Base-by-base conservation (phyloP, 35 echinoderm and acorn worm species). In the Acanthaster planci region DNA sequence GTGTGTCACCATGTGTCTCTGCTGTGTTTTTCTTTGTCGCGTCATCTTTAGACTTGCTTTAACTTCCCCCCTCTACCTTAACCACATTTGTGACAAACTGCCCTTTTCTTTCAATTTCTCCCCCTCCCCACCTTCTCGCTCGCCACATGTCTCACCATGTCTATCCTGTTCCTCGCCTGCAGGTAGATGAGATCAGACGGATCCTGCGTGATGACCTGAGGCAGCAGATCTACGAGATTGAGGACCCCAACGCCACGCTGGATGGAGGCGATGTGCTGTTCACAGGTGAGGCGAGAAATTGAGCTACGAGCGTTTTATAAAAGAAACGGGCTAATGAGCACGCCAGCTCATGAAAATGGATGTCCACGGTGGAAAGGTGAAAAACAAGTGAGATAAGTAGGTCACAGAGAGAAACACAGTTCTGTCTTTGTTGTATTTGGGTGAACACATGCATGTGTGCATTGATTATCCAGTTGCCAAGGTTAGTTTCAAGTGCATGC, bases 241-340 rank as follows among this genome's bases (percentile, higher is more conserved):
- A 97, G 37, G 83, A 93, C 55, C 52, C 39, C 34, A 80, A 86
- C 30, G 95, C 95, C 17, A 90, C 89, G 59, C 56, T 97, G 85
- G 95, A 97, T 76, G 95, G 95, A 80, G 95, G 95, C 42, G 92
- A 97, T 91, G 95, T 97, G 21, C 76, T 97, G 52, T 97, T 97
- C 40, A 97, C 95, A 88, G 95, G 95, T 97, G 88, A 85, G 81
- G 37, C 22, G 23, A 23, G 2, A 36, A 38, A 56, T 83, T 67
- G 59, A 67, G 59, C 59, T 2, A 1, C 12, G 4, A 12, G 42
- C 12, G 4, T 12, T 47, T 12, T 12, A 4, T 47, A 4, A 47
- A 47, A 47, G n/a, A n/a, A n/a, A 6, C 12, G 42, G 12, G 12
- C 42, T 47, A 47, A 47, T 12, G 12, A 12, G 42, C 4, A 12